Base-by-base conservation (phyloP, 2,888 invertebrate genomes). In the Mesochorus sp. region DNA sequence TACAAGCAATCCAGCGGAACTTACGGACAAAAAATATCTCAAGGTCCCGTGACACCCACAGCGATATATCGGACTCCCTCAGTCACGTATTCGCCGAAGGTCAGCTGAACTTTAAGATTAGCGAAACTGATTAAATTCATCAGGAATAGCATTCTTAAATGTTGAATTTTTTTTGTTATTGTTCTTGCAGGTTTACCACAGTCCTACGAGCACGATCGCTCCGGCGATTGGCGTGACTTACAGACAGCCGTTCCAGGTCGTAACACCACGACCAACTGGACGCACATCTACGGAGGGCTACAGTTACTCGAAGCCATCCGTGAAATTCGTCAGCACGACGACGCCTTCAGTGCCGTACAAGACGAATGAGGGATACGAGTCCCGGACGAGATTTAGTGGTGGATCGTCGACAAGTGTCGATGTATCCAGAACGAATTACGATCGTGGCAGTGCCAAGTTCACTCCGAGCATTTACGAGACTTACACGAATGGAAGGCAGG, bases 371-470 rank as follows among this genome's bases (percentile, higher is more conserved):
- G 47, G 47, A 55, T 42, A 53, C 28, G 26, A 44, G 3, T 34
- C 57, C n/a, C 42, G 42, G 28, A 57, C 70, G 44, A 44, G 51
- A 10, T 71, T 76, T 37, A 14, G 67, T n/a, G 80, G 76, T 1
- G 84, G 81, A 0, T 85, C 86, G 0, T 82, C 84, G 14, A 79
- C 82, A 1, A 82, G 81, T 3, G 10, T 80, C 1, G 80, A 67
- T 4, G 84, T 83, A 17, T 21, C 84, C 1, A 76, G 71, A 31
- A 80, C 83, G 1, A 88, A 85, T 39, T 85, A 87, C 51, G 81
- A 86, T 47, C 82, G 89, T 68, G 89, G 90, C 31, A 81, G 75
- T 2, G 80, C 83, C 0, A 88, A 82, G 68, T 89, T 86, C 21
- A 84, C 83, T 12, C 83, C 89, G n/a, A 82, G 42, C 8, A 14